Conservation (phyloP, 2,113 vertebrate species). For the Oreotragus oreotragus region DNA sequence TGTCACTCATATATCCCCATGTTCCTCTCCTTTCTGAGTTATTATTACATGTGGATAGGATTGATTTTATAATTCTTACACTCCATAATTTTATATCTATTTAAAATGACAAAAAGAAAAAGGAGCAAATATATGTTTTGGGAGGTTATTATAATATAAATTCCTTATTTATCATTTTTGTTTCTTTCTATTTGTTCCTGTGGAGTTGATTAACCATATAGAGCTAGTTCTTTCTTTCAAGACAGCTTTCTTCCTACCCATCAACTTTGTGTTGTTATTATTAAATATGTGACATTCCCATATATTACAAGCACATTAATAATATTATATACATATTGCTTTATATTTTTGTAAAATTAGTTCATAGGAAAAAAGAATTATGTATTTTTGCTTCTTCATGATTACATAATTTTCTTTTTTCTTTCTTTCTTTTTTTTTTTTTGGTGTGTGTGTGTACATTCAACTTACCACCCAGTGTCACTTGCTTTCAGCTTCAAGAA, state of each 20-base stretch:
- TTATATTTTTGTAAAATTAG: neutral
- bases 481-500: neutral
- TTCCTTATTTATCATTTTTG: neutral
- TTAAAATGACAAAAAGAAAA: neutral
- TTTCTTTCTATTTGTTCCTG: neutral
- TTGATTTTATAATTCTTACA: neutral
- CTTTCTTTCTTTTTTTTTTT: neutral
- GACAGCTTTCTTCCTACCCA: neutral
- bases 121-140: neutral
- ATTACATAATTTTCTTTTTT: neutral
- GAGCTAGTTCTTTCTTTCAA: neutral
- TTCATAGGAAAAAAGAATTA: neutral
- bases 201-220: neutral
- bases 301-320: neutral
- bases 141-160: neutral
- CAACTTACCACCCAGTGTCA: neutral
- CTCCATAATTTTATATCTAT: neutral
- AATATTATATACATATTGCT: neutral
- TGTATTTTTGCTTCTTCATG: neutral
- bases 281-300: neutral
- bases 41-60: neutral
- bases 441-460: too few relatives aligned
- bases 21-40: neutral
- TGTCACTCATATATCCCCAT: neutral
- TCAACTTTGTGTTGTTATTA: neutral